These are phyloP conservation scores for Anaspis maculata DNA, from an alignment of 2,888 invertebrate genomes.

Conservation along the genomic window DNA sequence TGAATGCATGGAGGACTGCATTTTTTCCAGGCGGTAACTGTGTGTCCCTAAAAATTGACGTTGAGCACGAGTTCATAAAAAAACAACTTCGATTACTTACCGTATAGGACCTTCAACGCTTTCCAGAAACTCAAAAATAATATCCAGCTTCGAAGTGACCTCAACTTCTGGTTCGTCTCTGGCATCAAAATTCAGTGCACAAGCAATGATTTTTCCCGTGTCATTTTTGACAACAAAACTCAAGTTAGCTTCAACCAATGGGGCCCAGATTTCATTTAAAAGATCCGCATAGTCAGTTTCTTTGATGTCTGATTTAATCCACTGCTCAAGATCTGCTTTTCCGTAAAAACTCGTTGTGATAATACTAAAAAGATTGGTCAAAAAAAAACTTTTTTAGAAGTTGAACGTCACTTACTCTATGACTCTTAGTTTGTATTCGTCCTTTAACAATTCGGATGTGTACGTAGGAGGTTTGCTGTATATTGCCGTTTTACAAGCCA, in stretches of 20 bases:
- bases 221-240: slow-evolving; percentile 59
- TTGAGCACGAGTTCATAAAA: too few species aligned
- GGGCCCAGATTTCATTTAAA: slow-evolving; percentile 61
- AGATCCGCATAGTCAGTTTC: slow-evolving; percentile 61
- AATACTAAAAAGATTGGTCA: slow-evolving; percentile 50
- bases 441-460: slow-evolving; percentile 47
- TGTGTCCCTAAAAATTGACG: slow-evolving; percentile 46
- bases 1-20: slow-evolving; percentile 73
- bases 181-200: slow-evolving; percentile 73
- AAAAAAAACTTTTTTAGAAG: not conserved
- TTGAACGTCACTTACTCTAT: slow-evolving; percentile 54
- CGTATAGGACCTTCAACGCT: slow-evolving; percentile 65
- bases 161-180: slow-evolving; percentile 70
- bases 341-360: slow-evolving; percentile 77
- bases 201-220: slow-evolving; percentile 55
- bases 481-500: slow-evolving; percentile 25
- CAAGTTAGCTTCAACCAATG: slow-evolving; percentile 59
- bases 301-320: slow-evolving; percentile 61
- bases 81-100: too few species aligned
- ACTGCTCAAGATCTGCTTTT: slow-evolving; percentile 79
- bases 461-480: slow-evolving; percentile 36
- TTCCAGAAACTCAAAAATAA: slow-evolving; percentile 74
- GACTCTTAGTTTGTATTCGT: slow-evolving; percentile 58
- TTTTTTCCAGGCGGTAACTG: slow-evolving; percentile 56
- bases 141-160: slow-evolving; percentile 57